These are phyloP conservation scores for Cyrtorhinus lividipennis DNA, from an alignment of 1,140 invertebrate genomes.

Conservation along the genomic window DNA sequence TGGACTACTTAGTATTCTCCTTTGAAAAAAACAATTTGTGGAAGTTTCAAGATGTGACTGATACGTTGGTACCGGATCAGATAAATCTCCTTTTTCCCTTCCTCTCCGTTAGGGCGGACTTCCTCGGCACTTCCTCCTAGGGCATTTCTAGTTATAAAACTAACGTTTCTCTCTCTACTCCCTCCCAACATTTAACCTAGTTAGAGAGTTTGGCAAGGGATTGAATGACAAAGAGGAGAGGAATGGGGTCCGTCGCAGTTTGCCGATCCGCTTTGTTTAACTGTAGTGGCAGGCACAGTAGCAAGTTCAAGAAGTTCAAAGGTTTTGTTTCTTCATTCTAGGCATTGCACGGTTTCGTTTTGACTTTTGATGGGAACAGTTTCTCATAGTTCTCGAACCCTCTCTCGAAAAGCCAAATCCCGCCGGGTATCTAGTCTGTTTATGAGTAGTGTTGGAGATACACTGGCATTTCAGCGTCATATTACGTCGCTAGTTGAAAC, in stretches of 20 bases:
- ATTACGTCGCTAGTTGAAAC: too few relatives aligned
- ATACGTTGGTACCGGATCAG: not conserved
- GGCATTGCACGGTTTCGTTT: not conserved
- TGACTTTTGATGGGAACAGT: not conserved
- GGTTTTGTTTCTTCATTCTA: not conserved
- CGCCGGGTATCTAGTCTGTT: too few relatives aligned
- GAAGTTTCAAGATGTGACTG: not conserved
- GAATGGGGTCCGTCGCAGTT: not conserved
- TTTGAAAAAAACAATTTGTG: not conserved
- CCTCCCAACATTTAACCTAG: not conserved
- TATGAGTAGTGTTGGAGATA: too few relatives aligned
- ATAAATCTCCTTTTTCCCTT: not conserved
- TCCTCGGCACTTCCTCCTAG: not conserved
- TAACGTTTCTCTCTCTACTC: not conserved
- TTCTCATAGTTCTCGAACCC: not conserved
- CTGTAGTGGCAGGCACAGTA: not conserved
- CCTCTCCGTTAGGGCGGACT: not conserved
- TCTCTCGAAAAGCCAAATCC: too few relatives aligned
- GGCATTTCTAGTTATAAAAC: not conserved
- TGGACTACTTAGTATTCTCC: slow-evolving; percentile 13
- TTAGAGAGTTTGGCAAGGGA: not conserved
- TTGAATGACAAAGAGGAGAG: not conserved
- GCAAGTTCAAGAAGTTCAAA: not conserved
- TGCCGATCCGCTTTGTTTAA: not conserved
- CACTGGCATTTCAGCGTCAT: too few relatives aligned